Evolutionary conservation across 2,888 invertebrate species (phyloP), one percentile per base, ranked within the genome.

Genomic region (Agrochola lychnidis): DNA sequence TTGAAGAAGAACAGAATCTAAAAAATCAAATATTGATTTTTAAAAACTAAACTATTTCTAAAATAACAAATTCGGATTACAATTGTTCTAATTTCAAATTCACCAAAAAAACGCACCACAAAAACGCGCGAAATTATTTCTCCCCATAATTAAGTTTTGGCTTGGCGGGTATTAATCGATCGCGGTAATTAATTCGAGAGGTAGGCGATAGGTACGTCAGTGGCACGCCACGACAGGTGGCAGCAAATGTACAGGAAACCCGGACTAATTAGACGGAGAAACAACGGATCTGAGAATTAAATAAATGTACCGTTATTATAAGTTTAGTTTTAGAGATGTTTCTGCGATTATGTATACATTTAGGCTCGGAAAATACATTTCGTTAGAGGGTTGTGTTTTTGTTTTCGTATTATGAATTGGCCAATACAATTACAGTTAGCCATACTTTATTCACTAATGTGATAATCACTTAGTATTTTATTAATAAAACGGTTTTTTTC

Each of bases 161-260:
- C 90, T 89, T 91, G 89, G 87, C 89, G 87, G 91, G 89, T 93
- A 95, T 96, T 95, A 95, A 96, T 95, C 95, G 95, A 95, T 94
- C 92, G 90, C 89, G 90, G 92, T 95, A 95, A 96, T 96, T 96
- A 96, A 96, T 96, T 94, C 92, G 87, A 91, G 93, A 91, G 90
- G 89, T 87, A 91, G 93, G 91, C 93, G 94, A 93, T 95, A 94
- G 94, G 93, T 93, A 92, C 94, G 94, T 95, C 96, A 94, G 92
- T 78, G 89, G 89, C 96, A 95, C 48, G 79, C 78, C 84, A 90
- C 91, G 94, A 93, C 96, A 96, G 96, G 96, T 96, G 96, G 93
- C 91, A 89, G 91, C 94, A 95, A 96, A 96, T 96, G 94, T 95
- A 95, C 94, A 95, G 96, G 96, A 96, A 96, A 95, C 93, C 85